Evolutionary conservation across 2,888 invertebrate genomes (phyloP).

Genomic region (Penaeus monodon): DNA sequence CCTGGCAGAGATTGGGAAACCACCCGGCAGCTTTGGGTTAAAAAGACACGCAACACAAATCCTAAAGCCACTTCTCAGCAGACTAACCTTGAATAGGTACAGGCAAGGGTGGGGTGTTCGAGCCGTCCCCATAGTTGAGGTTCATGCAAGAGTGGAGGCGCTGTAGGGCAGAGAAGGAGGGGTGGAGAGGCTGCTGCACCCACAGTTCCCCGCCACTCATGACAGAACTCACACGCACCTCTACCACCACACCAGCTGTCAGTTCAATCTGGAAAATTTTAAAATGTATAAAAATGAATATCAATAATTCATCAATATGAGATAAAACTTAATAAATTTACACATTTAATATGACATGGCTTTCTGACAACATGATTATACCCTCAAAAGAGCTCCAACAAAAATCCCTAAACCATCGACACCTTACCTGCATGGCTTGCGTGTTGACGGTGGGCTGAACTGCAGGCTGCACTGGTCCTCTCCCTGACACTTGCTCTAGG

Average conservation of each 20-base stretch:
- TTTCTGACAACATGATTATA: neutral
- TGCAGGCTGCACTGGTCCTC: slow-evolving; percentile 66
- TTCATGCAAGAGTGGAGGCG: slow-evolving; percentile 81
- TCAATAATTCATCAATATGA: neutral
- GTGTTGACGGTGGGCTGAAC: slow-evolving; percentile 66
- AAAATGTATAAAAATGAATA: too few relatives aligned
- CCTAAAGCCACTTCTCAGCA: neutral
- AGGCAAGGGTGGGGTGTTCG: slow-evolving; percentile 84
- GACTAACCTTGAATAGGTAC: slow-evolving; percentile 80
- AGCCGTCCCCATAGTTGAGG: slow-evolving; percentile 81
- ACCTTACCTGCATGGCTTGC: slow-evolving; percentile 47
- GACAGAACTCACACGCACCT: slow-evolving; percentile 89
- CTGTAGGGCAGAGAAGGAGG: slow-evolving; percentile 87
- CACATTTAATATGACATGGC: too few relatives aligned
- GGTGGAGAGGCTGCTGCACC: slow-evolving; percentile 95
- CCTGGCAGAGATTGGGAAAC: too few relatives aligned
- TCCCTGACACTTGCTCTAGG: slow-evolving; percentile 75
- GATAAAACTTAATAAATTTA: too few relatives aligned
- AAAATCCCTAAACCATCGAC: neutral
- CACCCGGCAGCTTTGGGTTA: too few relatives aligned
- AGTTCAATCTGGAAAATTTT: slow-evolving; percentile 79
- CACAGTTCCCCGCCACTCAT: slow-evolving; percentile 91
- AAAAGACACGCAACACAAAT: neutral
- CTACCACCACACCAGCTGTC: slow-evolving; percentile 92
- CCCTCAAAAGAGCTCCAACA: neutral